Conservation (phyloP, 2,888 invertebrate genomes). For the Mythimna loreyi region DNA sequence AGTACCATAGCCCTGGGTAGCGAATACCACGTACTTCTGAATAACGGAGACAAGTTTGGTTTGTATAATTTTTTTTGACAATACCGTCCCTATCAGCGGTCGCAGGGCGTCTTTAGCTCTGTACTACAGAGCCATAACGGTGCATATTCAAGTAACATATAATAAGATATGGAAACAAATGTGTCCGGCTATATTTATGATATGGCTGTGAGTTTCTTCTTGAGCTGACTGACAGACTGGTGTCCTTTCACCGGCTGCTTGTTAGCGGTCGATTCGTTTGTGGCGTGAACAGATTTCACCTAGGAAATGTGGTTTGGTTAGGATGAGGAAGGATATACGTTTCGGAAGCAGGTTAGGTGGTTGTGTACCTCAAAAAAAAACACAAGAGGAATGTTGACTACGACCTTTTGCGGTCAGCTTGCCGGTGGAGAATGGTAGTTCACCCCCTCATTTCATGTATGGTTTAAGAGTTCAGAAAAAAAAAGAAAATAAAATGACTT, state of each 20-base stretch:
- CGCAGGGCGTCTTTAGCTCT: neutral
- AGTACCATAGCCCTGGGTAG: neutral
- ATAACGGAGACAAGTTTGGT: neutral
- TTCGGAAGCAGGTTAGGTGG: neutral
- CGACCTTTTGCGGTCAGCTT: too few relatives aligned
- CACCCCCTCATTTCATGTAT: too few relatives aligned
- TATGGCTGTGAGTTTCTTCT: constrained; percentile 81
- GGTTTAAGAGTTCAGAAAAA: too few relatives aligned
- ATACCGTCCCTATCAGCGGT: neutral
- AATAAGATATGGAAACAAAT: constrained; percentile 3
- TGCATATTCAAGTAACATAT: constrained; percentile 55
- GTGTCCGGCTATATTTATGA: constrained; percentile 67
- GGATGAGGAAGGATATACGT: constrained; percentile 33
- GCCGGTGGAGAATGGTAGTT: too few relatives aligned
- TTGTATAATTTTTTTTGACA: neutral
- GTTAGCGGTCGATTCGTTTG: constrained; percentile 80
- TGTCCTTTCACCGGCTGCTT: constrained; percentile 81
- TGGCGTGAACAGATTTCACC: constrained; percentile 88
- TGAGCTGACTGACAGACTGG: constrained; percentile 85
- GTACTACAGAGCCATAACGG: neutral
- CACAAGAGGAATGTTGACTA: too few relatives aligned
- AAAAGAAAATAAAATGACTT: too few relatives aligned
- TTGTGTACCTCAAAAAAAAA: too few relatives aligned
- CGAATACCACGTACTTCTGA: neutral
- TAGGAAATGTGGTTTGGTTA: constrained; percentile 60